Base-by-base conservation (phyloP, 2,888 invertebrate genomes). In the Nasonovia ribisnigri region DNA sequence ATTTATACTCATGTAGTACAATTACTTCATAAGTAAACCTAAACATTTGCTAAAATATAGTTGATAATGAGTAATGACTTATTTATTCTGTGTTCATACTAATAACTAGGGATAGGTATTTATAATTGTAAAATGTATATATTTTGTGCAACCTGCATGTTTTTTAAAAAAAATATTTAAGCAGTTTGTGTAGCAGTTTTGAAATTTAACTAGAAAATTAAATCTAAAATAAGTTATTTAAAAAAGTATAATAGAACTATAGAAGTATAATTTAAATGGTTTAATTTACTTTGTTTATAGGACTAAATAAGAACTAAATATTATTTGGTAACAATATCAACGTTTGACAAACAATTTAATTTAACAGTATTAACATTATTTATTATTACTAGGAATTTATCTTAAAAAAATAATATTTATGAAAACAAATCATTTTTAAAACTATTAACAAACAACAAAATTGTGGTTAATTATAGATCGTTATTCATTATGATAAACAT, bases 311-410 rank as follows among this genome's bases (percentile, higher is more conserved):
- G 8, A 57, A 57, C 24, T 57, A 8, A 8, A 1, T 57, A 57
- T 26, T 1, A 77, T 77, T 20, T 36, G 2, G 20, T 77, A 77
- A 77, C 3, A 57, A 84, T 54, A 90, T 77, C 10, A 84, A 54
- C 1, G 43, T 87, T 51, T 36, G 29, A 91, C 42, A 88, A 57
- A 48, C 36, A 67, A 88, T 88, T 42, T 48, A 67, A 16, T 87
- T 54, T 29, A 42, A 67, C 46, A 87, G 36, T 46, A 60, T 48
- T 87, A 84, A 91, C 20, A 92, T 42, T 48, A 4, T 29, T 60
- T 86, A 60, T 92, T 92, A 42, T 67, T 67, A 67, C 20, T 51
- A 88, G 42, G 67, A 92, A 88, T 29, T 67, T 67, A 51, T 51
- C 42, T 88, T 88, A 88, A 16, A 88, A 88, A 67, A 92, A 48